These are phyloP conservation scores for Nematopogon swammerdamellus DNA, from an alignment of 2,888 invertebrate genomes.

Conservation along the genomic window DNA sequence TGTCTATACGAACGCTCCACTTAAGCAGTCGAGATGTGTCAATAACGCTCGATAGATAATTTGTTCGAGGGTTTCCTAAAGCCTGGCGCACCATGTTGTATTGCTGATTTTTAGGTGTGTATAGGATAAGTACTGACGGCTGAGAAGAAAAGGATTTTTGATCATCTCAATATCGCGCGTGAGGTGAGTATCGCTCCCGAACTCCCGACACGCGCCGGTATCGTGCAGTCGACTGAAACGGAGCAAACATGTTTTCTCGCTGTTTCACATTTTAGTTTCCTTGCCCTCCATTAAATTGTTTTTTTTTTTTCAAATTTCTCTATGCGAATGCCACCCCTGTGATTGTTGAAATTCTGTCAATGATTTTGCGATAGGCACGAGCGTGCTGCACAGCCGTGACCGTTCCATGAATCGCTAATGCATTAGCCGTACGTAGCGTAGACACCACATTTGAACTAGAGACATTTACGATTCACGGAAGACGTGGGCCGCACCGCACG, in stretches of 20 bases:
- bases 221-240: conserved; percentile 45
- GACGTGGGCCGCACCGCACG: neutral
- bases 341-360: neutral
- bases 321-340: neutral
- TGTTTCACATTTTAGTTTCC: conserved; percentile 19
- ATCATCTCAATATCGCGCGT: conserved; percentile 55
- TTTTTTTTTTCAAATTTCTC: neutral
- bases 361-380: neutral
- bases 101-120: conserved; percentile 53
- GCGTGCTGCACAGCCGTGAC: neutral
- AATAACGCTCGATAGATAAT: conserved; percentile 36
- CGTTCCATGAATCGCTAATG: neutral
- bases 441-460: neutral
- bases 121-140: conserved; percentile 34
- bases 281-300: too few relatives aligned
- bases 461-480: neutral
- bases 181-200: conserved; percentile 18
- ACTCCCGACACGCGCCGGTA: conserved; percentile 30
- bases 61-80: conserved; percentile 45
- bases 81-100: conserved; percentile 37
- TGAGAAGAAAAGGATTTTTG: conserved; percentile 66
- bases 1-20: conserved; percentile 16
- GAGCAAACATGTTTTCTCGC: conserved; percentile 39
- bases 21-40: too few relatives aligned
- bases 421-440: neutral